Evolutionary conservation across 2,113 vertebrate species (phyloP), one percentile per base, ranked within the genome.

Genomic region (Puma concolor): DNA sequence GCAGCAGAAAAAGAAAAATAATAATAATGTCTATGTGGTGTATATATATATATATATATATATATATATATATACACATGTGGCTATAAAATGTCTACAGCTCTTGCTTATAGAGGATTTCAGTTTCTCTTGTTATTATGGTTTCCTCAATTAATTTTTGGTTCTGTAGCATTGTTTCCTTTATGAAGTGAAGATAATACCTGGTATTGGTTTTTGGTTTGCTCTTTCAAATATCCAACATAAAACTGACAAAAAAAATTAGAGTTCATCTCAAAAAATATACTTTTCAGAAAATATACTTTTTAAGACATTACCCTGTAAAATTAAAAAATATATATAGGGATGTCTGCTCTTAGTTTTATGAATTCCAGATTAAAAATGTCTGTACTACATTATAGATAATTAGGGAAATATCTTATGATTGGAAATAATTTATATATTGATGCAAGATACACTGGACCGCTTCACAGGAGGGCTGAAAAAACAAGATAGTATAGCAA

Each of bases 111-210:
- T 1, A 33, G 14, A 84, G 21, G 44, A 83, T 74, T 88, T 33
- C 38, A 87, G 12, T 74, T 88, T 92, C 64, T 54, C n/a, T 92
- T 60, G 0, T 72, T 92, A 92, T 80, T 54, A 12, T 84, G n/a
- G 25, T 60, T 96, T 64, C 16, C 13, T 83, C 79, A 71, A 94
- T 86, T 72, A 91, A 72, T 84, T 92, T 87, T 72, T 90, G 54
- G 3, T 48, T 87, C 76, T 50, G 16, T 66, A 48, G 90, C 76
- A 13, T 79, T 41, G 88, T 52, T 93, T 86, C 3, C 89, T 74
- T 69, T 82, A 64, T 52, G 4, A 88, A 80, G 54, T 77, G 36
- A 71, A 95, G 19, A 92, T 2, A 92, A 27, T 41, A 92, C 11
- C 44, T 60, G 11, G 44, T 71, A 86, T 33, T 92, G 63, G 23